Evolutionary conservation across 1,140 invertebrate species (phyloP), one percentile per base, ranked within the genome.

Genomic region (Dendrolimus kikuchii): DNA sequence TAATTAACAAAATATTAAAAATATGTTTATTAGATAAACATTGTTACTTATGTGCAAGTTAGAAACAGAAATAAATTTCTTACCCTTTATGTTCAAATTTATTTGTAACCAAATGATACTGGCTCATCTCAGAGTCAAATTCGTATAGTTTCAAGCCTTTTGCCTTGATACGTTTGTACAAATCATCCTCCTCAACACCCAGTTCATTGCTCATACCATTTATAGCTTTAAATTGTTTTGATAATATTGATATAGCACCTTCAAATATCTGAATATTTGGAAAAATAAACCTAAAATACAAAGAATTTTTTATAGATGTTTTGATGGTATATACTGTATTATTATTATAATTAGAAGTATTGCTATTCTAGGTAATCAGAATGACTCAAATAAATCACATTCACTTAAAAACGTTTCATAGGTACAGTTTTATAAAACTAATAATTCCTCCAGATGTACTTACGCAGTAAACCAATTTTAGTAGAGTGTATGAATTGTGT

Each of bases 171-270:
- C 93, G 82, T 42, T 73, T 87, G 64, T 92, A 94, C 72, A 98
- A 92, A 80, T 99, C 96, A 87, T 98, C 96, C 84, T 97, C 95
- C 87, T 97, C 95, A 42, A 94, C 95, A 53, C 92, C 95, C 94
- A 94, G 96, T 37, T 91, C 80, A 87, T 98, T 98, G 7, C 95
- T 96, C 90, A 98, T 98, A 3, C 98, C 97, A 88, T 99, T 99
- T 3, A 96, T 92, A 60, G 85, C 79, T 55, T 91, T 88, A 78
- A 93, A 98, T 57, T 95, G 92, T 49, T 91, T 87, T 40, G 90
- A 89, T 6, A 88, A 88, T 51, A 96, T 90, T 10, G 94, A 89
- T 59, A 95, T 90, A n/a, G 90, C 94, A 37, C 94, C 94, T 6
- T 93, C 94, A 83, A 94, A 94, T 8, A 94, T 83, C 46, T 90